Percentiles rank a stretch among this genome's conserved stretches.
These are phyloP conservation scores for Nylanderia fulva DNA, from an alignment of 1,140 invertebrate genomes.

Conservation along the genomic window DNA sequence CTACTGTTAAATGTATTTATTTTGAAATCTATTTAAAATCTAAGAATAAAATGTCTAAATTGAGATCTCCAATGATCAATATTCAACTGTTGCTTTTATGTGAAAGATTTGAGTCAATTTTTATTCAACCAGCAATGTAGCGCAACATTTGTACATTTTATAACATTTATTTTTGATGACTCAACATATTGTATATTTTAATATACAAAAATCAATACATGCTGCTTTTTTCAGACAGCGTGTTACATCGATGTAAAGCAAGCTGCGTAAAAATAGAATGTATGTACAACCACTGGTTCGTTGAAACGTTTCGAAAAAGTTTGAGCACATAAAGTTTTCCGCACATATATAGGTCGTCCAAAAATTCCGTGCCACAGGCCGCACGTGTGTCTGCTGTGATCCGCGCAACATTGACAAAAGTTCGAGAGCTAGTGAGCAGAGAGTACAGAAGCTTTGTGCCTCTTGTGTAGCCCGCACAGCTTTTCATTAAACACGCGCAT, in stretches of 20 bases:
- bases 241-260: slow-evolving; percentile 34
- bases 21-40: neutral
- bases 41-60: slow-evolving; percentile 14
- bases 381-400: slow-evolving; percentile 26
- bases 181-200: slow-evolving; percentile 24
- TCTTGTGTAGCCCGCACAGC: slow-evolving; percentile 45
- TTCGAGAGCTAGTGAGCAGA: slow-evolving; percentile 32
- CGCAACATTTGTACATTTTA: neutral
- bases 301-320: slow-evolving; percentile 42
- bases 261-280: slow-evolving; percentile 39
- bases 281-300: slow-evolving; percentile 1
- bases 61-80: neutral
- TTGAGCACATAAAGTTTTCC: slow-evolving; percentile 32
- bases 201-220: slow-evolving; percentile 29
- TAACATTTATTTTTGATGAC: neutral
- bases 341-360: slow-evolving; percentile 45
- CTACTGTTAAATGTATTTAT: neutral
- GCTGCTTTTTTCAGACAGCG: neutral
- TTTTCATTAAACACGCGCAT: slow-evolving; percentile 53
- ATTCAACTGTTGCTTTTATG: slow-evolving; percentile 16
- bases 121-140: neutral
- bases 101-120: neutral
- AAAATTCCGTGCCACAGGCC: slow-evolving; percentile 40
- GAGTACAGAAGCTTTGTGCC: slow-evolving; percentile 45
- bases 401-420: slow-evolving; percentile 39